Percentiles rank a stretch among this genome's conserved stretches.
phyloP scores from a whole-genome alignment of 92 coral and sea anemone genomes.

The Phymanthus crucifer region DNA sequence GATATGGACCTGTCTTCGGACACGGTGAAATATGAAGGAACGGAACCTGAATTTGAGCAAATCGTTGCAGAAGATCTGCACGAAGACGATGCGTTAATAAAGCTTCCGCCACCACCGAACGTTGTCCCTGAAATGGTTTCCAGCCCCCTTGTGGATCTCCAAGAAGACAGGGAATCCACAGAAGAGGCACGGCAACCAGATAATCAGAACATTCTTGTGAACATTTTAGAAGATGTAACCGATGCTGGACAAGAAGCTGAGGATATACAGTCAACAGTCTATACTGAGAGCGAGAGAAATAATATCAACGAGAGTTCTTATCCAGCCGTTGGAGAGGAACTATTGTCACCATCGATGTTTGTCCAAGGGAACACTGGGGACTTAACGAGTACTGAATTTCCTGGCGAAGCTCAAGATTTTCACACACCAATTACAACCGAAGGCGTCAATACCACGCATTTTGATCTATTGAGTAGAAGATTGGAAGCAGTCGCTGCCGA shows the following conservation, averaged over 20 bases:
- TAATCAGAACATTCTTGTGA: not conserved
- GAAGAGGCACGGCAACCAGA: not conserved
- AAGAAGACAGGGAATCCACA: not conserved
- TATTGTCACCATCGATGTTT: not conserved
- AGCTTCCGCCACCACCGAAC: conserved; percentile 51
- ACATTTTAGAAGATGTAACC: not conserved
- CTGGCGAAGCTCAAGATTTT: conserved; percentile 8
- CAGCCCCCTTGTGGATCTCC: conserved; percentile 9
- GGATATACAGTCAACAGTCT: not conserved
- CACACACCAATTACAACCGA: not conserved
- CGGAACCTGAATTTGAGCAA: conserved; percentile 1
- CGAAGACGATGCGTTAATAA: conserved; percentile 21
- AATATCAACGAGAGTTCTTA: not conserved
- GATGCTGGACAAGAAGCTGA: not conserved
- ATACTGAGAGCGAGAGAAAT: not conserved
- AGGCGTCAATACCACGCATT: conserved; percentile 5
- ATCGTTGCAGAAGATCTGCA: not conserved
- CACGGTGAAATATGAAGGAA: not conserved
- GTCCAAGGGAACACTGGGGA: not conserved
- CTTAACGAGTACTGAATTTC: not conserved
- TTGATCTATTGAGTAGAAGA: conserved; percentile 54
- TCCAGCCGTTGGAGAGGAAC: not conserved
- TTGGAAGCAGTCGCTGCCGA: conserved; percentile 83
- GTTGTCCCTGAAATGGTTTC: not conserved
- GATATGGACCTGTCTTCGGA: conserved; percentile 22